A percentile compares a stretch with the other conserved stretches of the same genome.
phyloP scores from a whole-genome alignment of 2,113 vertebrate genomes.

The Xenopus borealis region DNA sequence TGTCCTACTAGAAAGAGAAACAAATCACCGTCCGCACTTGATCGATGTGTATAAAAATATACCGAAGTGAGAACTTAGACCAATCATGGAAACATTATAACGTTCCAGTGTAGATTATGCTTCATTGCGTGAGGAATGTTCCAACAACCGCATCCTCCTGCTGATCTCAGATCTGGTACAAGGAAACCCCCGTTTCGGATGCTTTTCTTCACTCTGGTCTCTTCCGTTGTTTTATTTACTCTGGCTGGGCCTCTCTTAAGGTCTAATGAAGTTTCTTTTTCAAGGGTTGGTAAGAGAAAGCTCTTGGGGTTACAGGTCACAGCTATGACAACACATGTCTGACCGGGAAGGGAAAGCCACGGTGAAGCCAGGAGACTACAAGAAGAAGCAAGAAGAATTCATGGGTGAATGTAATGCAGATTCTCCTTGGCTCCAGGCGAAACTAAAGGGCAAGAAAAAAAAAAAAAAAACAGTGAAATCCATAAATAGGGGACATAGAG shows the following conservation, averaged over 20 bases:
- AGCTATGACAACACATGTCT: slow-evolving; percentile 47
- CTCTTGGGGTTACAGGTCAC: slow-evolving; percentile 43
- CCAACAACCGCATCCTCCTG: background rate
- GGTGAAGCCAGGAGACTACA: slow-evolving; percentile 25
- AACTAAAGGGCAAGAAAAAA: slow-evolving; percentile 49
- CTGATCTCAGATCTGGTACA: background rate
- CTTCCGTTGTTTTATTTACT: slow-evolving; percentile 31
- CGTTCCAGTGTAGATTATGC: too few species aligned
- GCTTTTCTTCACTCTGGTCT: slow-evolving; percentile 7
- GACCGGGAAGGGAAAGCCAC: slow-evolving; percentile 44
- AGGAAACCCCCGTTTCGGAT: background rate
- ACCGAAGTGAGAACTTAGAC: too few species aligned
- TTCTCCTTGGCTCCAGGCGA: slow-evolving; percentile 31
- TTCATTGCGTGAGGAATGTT: too few species aligned
- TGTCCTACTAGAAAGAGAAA: too few species aligned
- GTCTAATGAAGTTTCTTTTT: slow-evolving; percentile 41
- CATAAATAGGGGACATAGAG: slow-evolving; percentile 44
- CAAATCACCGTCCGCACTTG: too few species aligned
- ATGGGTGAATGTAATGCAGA: slow-evolving; percentile 38
- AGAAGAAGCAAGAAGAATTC: slow-evolving; percentile 10
- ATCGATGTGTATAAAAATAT: too few species aligned
- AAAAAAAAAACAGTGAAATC: slow-evolving; percentile 44
- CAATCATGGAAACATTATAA: too few species aligned
- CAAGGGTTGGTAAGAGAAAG: slow-evolving; percentile 26
- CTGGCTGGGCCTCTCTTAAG: slow-evolving; percentile 40